Conservation (phyloP, 53 echinoderm and acorn worm species). For the Zoroaster sp. region DNA sequence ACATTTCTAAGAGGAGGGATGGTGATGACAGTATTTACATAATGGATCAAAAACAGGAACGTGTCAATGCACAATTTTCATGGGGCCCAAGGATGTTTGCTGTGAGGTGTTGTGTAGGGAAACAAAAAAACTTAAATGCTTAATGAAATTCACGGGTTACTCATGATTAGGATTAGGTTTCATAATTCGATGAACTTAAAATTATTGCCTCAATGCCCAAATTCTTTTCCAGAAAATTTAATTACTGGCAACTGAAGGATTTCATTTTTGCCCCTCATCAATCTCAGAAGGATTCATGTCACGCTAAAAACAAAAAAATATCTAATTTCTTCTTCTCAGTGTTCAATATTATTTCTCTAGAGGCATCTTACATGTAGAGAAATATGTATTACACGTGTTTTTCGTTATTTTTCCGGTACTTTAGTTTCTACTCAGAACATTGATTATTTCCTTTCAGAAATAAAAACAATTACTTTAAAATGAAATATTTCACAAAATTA, state of each 20-base stretch:
- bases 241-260: background rate
- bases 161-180: background rate
- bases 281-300: background rate
- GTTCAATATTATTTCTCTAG: background rate
- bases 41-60: conserved; percentile 41
- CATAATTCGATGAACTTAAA: conserved; percentile 23
- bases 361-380: background rate
- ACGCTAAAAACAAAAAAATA: background rate
- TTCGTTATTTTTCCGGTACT: too few relatives aligned
- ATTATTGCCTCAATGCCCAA: conserved; percentile 3
- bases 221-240: background rate
- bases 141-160: conserved; percentile 21
- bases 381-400: too few relatives aligned
- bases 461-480: too few relatives aligned
- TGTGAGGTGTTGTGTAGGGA: conserved; percentile 15
- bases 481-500: too few relatives aligned
- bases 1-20: background rate
- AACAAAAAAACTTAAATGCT: conserved; percentile 11
- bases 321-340: background rate
- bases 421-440: too few relatives aligned
- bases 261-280: background rate
- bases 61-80: conserved; percentile 50
- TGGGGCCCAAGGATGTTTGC: conserved; percentile 29
- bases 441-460: too few relatives aligned
- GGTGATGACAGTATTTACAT: conserved; percentile 32